Percentiles rank a stretch among this genome's conserved stretches.
Conservation (phyloP, 1,140 invertebrate species). For the Lerema accius region DNA sequence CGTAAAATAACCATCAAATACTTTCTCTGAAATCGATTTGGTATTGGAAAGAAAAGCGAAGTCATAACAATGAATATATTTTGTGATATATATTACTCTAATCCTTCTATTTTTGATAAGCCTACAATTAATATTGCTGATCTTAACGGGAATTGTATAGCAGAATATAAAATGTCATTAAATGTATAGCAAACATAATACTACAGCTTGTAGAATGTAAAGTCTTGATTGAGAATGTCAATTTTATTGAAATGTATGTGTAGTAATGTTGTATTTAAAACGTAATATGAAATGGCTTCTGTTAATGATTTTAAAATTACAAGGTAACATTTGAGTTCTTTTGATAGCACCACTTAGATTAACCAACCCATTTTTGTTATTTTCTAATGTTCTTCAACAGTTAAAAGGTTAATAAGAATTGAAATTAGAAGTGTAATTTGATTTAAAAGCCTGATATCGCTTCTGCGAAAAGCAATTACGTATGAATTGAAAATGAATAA, state of each 20-base stretch:
- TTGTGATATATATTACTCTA: conserved; percentile 81
- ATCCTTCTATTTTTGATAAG: conserved; percentile 82
- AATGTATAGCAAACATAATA: conserved; percentile 39
- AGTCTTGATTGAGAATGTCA: conserved; percentile 47
- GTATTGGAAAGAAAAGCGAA: conserved; percentile 71
- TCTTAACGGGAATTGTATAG: conserved; percentile 74
- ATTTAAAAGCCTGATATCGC: too few species aligned
- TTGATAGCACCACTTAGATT: too few species aligned
- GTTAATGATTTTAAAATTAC: too few species aligned
- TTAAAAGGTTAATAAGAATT: too few species aligned
- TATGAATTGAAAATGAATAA: too few species aligned
- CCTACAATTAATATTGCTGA: conserved; percentile 75
- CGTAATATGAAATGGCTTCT: too few species aligned
- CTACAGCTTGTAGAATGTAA: conserved; percentile 49
- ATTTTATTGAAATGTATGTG: conserved; percentile 38
- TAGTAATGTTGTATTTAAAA: too few species aligned
- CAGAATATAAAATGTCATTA: conserved; percentile 47
- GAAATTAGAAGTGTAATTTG: too few species aligned
- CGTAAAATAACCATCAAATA: conserved; percentile 7
- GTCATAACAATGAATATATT: conserved; percentile 79
- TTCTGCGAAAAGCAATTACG: too few species aligned
- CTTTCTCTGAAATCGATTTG: conserved; percentile 38
- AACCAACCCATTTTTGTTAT: too few species aligned
- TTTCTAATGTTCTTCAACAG: too few species aligned
- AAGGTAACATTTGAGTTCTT: too few species aligned